These are phyloP conservation scores for Crypturellus undulatus DNA, from an alignment of 2,113 vertebrate species.

Conservation along the genomic window DNA sequence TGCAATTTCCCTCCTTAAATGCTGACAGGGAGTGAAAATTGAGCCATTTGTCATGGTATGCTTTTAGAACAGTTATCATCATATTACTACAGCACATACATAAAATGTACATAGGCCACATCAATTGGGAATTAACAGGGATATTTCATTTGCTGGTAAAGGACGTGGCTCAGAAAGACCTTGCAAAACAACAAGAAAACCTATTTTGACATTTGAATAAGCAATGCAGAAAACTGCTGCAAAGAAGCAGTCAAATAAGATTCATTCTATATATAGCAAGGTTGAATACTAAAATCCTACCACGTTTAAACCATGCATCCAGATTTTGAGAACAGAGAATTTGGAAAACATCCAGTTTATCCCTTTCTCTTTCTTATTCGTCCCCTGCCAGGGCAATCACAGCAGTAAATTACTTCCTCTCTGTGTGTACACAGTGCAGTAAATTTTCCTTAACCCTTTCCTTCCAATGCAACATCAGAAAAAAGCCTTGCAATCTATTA, in stretches of 20 bases:
- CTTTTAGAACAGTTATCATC: background rate
- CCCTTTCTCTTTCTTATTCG: background rate
- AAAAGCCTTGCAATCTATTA: background rate
- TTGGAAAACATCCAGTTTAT: background rate
- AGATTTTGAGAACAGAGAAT: background rate
- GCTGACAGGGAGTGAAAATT: background rate
- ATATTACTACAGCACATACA: background rate
- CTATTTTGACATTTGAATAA: background rate
- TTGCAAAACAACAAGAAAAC: background rate
- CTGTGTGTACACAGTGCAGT: background rate
- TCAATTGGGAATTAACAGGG: background rate
- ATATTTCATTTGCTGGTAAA: background rate
- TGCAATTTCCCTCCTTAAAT: slow-evolving; percentile 36
- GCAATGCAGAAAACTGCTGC: background rate
- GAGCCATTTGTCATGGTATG: background rate
- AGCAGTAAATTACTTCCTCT: slow-evolving; percentile 31
- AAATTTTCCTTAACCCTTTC: slow-evolving; percentile 6
- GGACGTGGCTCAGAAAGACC: background rate
- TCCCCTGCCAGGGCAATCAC: background rate
- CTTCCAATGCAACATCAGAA: background rate
- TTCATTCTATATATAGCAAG: background rate
- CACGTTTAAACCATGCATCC: background rate
- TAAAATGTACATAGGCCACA: background rate
- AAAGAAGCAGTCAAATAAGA: background rate
- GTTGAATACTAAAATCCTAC: background rate